Conservation (phyloP, 2,888 invertebrate species). For the Campopleginae sp. region DNA sequence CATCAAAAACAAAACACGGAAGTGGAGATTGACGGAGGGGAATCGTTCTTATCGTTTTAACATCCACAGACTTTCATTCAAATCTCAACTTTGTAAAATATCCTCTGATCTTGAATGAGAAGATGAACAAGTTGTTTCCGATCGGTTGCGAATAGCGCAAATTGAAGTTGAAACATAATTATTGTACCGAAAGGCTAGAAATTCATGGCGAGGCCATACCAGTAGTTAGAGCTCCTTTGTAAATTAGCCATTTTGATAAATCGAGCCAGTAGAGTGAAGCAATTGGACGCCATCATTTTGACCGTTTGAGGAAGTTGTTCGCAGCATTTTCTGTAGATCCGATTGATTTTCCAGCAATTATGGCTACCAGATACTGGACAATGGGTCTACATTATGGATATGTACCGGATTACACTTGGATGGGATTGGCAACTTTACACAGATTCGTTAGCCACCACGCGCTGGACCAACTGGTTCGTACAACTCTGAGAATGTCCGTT, state of each 20-base stretch:
- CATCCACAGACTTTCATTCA: not conserved
- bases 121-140: not conserved
- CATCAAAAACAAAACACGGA: conserved; percentile 8
- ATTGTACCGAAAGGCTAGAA: not conserved
- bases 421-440: not conserved
- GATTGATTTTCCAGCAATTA: conserved; percentile 63
- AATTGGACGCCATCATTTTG: conserved; percentile 4
- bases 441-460: conserved; percentile 1
- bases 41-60: not conserved
- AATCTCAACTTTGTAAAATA: not conserved
- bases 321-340: conserved; percentile 40
- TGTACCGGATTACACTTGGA: not conserved
- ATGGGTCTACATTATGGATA: conserved; percentile 7
- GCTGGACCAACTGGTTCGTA: not conserved
- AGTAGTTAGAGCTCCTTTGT: conserved; percentile 11
- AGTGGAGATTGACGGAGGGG: not conserved
- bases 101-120: not conserved
- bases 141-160: not conserved
- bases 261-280: conserved; percentile 31
- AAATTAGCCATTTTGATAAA: conserved; percentile 48
- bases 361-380: conserved; percentile 9
- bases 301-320: conserved; percentile 21
- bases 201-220: not conserved
- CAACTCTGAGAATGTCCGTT: conserved; percentile 30
- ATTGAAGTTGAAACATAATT: conserved; percentile 19